phyloP scores from a whole-genome alignment of 2,797 vertebrate species.

The Lemur catta region DNA sequence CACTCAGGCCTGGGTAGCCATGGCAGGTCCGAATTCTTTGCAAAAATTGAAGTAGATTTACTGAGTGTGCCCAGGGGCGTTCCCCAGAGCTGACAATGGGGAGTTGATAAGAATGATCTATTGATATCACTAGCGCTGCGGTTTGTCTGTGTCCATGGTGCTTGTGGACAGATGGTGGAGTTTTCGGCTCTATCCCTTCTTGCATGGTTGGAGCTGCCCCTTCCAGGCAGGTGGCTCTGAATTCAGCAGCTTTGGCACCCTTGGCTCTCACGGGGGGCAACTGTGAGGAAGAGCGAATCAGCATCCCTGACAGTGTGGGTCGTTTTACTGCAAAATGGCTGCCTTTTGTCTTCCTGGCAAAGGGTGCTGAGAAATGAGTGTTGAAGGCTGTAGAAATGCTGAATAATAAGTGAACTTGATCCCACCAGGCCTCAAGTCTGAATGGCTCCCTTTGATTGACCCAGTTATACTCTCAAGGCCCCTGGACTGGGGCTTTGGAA shows the following conservation, averaged over 20 bases:
- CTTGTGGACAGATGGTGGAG: neutral
- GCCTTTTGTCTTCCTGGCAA: constrained; percentile 56
- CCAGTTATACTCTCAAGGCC: neutral
- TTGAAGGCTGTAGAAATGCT: constrained; percentile 31
- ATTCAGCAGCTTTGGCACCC: neutral
- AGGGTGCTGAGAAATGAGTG: constrained; percentile 60
- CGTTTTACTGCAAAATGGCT: constrained; percentile 58
- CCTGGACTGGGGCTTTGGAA: constrained; percentile 29
- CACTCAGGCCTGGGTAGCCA: neutral
- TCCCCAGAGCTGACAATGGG: neutral
- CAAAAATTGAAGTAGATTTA: neutral
- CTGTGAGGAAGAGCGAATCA: constrained; percentile 9
- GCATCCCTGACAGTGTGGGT: neutral
- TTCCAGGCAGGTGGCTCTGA: neutral
- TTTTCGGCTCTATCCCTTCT: neutral
- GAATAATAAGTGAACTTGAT: constrained; percentile 76
- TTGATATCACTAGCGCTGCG: neutral
- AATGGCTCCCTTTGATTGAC: constrained; percentile 63
- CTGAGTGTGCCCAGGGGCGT: neutral
- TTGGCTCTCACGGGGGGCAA: neutral
- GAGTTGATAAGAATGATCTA: neutral
- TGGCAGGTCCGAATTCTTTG: neutral
- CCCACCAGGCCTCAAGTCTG: constrained; percentile 5
- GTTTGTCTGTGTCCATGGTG: neutral
- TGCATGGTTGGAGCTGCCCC: neutral